phyloP scores from a whole-genome alignment of 2,113 vertebrate species.

The Corydoras sp. region DNA sequence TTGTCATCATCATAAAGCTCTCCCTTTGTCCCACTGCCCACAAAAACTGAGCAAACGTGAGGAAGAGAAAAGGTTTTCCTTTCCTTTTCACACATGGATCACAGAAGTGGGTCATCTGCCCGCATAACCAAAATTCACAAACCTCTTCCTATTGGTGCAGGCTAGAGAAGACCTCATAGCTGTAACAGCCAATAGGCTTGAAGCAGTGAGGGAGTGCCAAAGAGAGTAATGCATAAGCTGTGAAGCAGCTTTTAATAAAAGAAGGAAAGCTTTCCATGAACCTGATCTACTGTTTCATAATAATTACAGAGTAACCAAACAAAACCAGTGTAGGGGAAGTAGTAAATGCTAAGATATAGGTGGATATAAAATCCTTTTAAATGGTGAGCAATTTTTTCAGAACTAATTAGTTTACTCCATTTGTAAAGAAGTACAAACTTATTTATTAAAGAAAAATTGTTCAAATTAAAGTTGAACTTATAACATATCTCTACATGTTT shows the following conservation, averaged over 20 bases:
- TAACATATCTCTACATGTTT: no score
- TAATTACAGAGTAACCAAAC: no score
- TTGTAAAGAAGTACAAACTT: no score
- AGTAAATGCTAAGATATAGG: no score
- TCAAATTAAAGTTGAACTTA: no score
- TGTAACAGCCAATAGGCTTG: constrained; percentile 25
- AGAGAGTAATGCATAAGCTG: background rate
- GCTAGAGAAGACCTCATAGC: background rate
- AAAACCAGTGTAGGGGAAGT: no score
- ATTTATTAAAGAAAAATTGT: no score
- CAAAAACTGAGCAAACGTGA: constrained; percentile 2
- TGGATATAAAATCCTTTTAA: no score
- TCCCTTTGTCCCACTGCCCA: background rate
- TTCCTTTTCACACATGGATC: constrained; percentile 23
- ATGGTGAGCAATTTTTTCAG: no score
- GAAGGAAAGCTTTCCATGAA: background rate
- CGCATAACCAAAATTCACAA: constrained; percentile 36
- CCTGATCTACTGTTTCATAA: no score
- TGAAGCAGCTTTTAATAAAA: background rate
- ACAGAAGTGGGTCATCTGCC: constrained; percentile 44
- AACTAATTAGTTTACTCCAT: no score
- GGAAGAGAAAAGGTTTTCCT: constrained; percentile 9
- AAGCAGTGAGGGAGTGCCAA: background rate
- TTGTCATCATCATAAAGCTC: background rate
- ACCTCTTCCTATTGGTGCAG: constrained; percentile 33